Evolutionary conservation across 2,113 vertebrate species (phyloP), one percentile per base, ranked within the genome.

Genomic region (Colistium nudipinnis): DNA sequence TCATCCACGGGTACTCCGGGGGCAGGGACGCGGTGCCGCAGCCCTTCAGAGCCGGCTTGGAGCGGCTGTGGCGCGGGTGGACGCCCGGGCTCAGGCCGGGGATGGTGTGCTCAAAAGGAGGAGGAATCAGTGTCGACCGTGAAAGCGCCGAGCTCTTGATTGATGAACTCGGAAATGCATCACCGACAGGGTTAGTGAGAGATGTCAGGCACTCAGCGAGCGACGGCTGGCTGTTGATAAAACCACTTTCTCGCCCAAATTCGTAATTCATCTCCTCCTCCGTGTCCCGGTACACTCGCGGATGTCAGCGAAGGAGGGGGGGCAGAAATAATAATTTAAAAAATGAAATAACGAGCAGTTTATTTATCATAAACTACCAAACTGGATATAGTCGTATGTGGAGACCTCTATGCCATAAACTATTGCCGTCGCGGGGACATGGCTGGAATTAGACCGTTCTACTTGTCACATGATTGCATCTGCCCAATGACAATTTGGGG

Each of bases 151-250:
- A 95, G 94, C 94, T 96, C 96, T 97, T 98, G 97, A 98, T 98
- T 98, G 98, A 98, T 97, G 97, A 96, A 96, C 95, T 98, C 94
- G 96, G 96, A 98, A 99, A 99, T 93, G 97, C 97, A 96, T 98
- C 97, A 95, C 94, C 96, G 95, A 96, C 97, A 96, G 97, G 96
- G 96, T 81, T 79, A 76, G 96, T 93, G 93, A 99, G 96, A 94
- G 96, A 98, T 95, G 98, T 97, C 96, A 99, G 96, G 94, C 98
- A 99, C 96, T 99, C 98, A 92, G 97, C 98, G 92, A 99, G 97
- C 94, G 98, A 98, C 93, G 98, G 97, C 95, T 96, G 97, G 94
- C 98, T 98, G 96, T 98, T 99, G 96, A 99, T 99, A 92, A 99
- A 99, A 94, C 97, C 97, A 92, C 95, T 98, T 94, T 99, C 97